A percentile compares a stretch with the other conserved stretches of the same genome.
Evolutionary conservation across 2,113 vertebrate species (phyloP).

Genomic region (Muntiacus muntjak): DNA sequence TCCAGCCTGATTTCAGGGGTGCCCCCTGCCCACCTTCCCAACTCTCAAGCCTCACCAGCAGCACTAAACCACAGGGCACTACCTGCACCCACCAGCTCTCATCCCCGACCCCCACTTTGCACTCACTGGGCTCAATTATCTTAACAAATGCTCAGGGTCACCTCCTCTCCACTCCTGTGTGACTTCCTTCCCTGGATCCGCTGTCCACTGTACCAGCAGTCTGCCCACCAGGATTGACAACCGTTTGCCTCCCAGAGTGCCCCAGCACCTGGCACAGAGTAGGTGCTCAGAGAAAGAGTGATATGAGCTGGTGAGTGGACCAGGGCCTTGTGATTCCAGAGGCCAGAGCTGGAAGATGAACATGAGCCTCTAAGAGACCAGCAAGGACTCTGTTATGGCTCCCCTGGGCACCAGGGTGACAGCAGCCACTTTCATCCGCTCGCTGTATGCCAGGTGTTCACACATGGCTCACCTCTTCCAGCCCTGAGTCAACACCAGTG

Average conservation of each 20-base stretch:
- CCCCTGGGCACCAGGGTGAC: rapidly evolving
- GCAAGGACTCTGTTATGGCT: neutral
- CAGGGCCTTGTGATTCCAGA: neutral
- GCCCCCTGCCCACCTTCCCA: neutral
- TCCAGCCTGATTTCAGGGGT: neutral
- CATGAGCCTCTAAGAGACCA: neutral
- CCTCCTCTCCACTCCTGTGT: neutral
- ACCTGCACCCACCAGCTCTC: rapidly evolving
- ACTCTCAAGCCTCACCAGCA: neutral
- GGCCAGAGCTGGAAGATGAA: neutral
- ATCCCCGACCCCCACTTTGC: neutral
- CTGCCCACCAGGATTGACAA: neutral
- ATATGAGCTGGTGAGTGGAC: neutral
- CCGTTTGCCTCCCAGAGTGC: rapidly evolving
- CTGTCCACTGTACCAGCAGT: neutral
- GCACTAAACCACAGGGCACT: neutral
- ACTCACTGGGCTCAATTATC: rapidly evolving
- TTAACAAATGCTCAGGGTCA: neutral
- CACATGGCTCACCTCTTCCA: rapidly evolving
- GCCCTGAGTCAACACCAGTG: neutral
- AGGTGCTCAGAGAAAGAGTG: neutral
- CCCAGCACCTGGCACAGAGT: rapidly evolving
- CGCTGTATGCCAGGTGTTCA: neutral
- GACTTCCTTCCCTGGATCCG: neutral
- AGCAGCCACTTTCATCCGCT: neutral